phyloP scores from a whole-genome alignment of 2,113 vertebrate genomes.

The Psilopsiagon aymara region DNA sequence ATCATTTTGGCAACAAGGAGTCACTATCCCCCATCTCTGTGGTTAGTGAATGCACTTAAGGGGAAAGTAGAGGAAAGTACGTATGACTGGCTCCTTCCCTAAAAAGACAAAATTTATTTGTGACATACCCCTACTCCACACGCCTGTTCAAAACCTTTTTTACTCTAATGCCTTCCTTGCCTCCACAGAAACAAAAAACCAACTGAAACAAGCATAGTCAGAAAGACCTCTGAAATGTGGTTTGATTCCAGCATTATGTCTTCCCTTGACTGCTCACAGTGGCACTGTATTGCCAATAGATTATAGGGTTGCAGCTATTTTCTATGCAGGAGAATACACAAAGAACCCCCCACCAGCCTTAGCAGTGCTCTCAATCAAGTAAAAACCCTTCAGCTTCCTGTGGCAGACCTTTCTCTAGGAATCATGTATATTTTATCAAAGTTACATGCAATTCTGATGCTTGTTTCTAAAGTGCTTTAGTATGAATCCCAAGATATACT shows the following conservation, averaged over 20 bases:
- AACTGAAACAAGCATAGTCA: not conserved
- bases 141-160: not conserved
- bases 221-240: not conserved
- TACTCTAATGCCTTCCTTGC: not conserved
- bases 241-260: conserved; percentile 19
- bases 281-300: conserved; percentile 30
- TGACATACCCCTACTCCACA: not conserved
- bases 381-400: conserved; percentile 46
- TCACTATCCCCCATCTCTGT: not conserved
- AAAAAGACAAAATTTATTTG: not conserved
- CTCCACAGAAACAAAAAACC: not conserved
- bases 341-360: conserved; percentile 21
- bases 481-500: conserved; percentile 45
- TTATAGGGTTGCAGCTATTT: conserved; percentile 42
- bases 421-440: conserved; percentile 71
- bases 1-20: not conserved
- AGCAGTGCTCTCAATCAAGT: conserved; percentile 39
- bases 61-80: not conserved
- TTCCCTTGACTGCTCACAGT: not conserved
- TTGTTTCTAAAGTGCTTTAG: conserved; percentile 43
- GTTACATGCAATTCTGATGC: conserved; percentile 46
- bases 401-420: conserved; percentile 33
- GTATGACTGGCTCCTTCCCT: not conserved
- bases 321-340: conserved; percentile 4
- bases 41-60: not conserved